These are phyloP conservation scores for Drosophila subpulchrella DNA, from an alignment of 1,140 invertebrate genomes.

Conservation along the genomic window DNA sequence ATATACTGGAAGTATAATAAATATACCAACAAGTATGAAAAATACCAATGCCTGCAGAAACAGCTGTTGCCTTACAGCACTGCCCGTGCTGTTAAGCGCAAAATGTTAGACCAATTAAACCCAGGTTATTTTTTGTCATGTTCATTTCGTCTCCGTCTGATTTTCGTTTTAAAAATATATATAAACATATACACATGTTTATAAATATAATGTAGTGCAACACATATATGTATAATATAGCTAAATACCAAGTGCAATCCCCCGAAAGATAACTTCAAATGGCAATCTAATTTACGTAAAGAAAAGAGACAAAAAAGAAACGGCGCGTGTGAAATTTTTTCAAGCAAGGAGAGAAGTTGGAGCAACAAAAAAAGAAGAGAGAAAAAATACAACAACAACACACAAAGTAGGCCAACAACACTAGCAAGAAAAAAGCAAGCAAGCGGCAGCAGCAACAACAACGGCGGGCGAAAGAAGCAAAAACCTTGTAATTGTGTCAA, in stretches of 20 bases:
- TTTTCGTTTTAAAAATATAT: conserved; percentile 74
- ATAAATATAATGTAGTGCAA: conserved; percentile 62
- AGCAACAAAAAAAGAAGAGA: conserved; percentile 53
- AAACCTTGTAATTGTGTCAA: conserved; percentile 75
- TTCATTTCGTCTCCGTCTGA: conserved; percentile 54
- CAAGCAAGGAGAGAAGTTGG: conserved; percentile 72
- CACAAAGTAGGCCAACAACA: conserved; percentile 79
- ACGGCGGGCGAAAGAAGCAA: conserved; percentile 39
- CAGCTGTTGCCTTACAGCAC: conserved; percentile 1
- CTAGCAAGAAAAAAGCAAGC: conserved; percentile 60
- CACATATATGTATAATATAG: conserved; percentile 45
- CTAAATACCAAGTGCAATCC: conserved; percentile 65
- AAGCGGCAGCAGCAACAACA: conserved; percentile 51
- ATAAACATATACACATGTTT: conserved; percentile 65
- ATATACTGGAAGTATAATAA: neutral
- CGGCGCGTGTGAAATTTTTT: conserved; percentile 79
- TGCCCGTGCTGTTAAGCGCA: neutral
- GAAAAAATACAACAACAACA: conserved; percentile 58
- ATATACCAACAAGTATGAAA: neutral
- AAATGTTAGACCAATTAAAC: conserved; percentile 3
- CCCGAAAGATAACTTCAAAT: conserved; percentile 56
- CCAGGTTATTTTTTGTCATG: conserved; percentile 6
- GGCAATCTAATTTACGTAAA: conserved; percentile 74
- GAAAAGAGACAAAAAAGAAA: conserved; percentile 62
- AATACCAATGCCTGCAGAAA: neutral